phyloP scores from a whole-genome alignment of 2,888 invertebrate genomes.

The Drosophila trichaetosa region DNA sequence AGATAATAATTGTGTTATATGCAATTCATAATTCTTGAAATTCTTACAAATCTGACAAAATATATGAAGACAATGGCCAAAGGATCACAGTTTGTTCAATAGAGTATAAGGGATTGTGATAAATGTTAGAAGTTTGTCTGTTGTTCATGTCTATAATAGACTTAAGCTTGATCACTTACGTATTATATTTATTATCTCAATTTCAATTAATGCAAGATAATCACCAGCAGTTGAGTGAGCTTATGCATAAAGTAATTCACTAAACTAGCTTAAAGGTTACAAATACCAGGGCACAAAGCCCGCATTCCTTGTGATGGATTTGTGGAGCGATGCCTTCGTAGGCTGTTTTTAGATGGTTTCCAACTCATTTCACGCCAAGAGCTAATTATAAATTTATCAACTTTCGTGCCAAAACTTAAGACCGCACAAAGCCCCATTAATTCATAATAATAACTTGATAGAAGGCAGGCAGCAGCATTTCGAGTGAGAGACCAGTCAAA shows the following conservation, averaged over 20 bases:
- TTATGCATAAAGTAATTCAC: background rate
- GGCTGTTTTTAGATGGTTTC: slow-evolving; percentile 28
- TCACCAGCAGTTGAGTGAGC: background rate
- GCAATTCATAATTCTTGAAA: background rate
- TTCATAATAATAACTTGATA: slow-evolving; percentile 68
- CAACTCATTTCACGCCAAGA: slow-evolving; percentile 54
- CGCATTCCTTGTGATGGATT: slow-evolving; percentile 1
- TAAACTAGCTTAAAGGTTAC: slow-evolving; percentile 1
- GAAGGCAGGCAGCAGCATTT: slow-evolving; percentile 35
- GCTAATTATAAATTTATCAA: slow-evolving; percentile 74
- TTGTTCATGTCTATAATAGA: background rate
- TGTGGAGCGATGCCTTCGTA: slow-evolving; percentile 10
- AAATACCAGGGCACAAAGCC: slow-evolving; percentile 3
- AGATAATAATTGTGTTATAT: background rate
- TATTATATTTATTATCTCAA: background rate
- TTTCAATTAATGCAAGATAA: too few species aligned
- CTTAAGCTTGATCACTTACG: background rate
- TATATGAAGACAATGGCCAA: background rate
- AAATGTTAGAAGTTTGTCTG: background rate
- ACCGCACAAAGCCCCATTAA: slow-evolving; percentile 63
- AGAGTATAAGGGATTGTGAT: background rate
- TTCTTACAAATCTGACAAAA: background rate
- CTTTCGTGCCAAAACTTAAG: slow-evolving; percentile 65
- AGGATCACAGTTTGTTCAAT: background rate
- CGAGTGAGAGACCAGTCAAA: background rate